phyloP scores from a whole-genome alignment of 2,888 invertebrate genomes.

The Erynnis tages region DNA sequence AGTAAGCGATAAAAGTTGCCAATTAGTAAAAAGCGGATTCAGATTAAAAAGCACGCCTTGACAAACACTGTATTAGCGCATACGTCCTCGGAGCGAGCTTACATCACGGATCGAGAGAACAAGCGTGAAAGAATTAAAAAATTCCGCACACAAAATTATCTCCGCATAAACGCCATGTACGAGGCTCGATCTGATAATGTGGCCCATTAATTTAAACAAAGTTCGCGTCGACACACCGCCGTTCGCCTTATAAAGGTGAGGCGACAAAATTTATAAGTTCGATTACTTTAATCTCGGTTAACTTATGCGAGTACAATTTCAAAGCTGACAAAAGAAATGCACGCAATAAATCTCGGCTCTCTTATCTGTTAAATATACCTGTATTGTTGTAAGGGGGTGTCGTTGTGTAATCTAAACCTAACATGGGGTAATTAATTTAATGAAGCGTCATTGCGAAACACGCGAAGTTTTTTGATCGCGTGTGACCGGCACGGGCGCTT shows the following conservation, averaged over 20 bases:
- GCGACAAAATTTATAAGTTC: conserved; percentile 82
- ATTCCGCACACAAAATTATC: conserved; percentile 75
- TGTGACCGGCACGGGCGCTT: conserved; percentile 49
- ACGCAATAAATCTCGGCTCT: conserved; percentile 72
- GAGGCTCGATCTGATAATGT: conserved; percentile 78
- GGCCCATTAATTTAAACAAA: conserved; percentile 79
- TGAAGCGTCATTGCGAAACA: conserved; percentile 64
- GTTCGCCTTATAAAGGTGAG: conserved; percentile 79
- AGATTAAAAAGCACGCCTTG: conserved; percentile 25
- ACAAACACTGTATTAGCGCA: conserved; percentile 39
- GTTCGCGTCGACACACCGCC: conserved; percentile 78
- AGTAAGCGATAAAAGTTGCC: conserved; percentile 18
- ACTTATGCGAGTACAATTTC: conserved; percentile 82
- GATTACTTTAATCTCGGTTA: conserved; percentile 82
- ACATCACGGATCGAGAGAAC: conserved; percentile 45
- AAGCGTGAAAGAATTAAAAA: conserved; percentile 63
- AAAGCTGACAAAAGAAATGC: conserved; percentile 82
- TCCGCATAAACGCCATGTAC: conserved; percentile 80
- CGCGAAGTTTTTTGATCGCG: conserved; percentile 70
- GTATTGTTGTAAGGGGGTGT: conserved; percentile 73
- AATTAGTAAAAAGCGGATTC: conserved; percentile 22
- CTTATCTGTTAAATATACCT: conserved; percentile 75
- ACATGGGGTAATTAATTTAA: conserved; percentile 78
- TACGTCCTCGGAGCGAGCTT: conserved; percentile 41
- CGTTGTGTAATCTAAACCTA: conserved; percentile 65